These are phyloP conservation scores for Spodoptera litura DNA, from an alignment of 1,140 invertebrate species.

Conservation along the genomic window DNA sequence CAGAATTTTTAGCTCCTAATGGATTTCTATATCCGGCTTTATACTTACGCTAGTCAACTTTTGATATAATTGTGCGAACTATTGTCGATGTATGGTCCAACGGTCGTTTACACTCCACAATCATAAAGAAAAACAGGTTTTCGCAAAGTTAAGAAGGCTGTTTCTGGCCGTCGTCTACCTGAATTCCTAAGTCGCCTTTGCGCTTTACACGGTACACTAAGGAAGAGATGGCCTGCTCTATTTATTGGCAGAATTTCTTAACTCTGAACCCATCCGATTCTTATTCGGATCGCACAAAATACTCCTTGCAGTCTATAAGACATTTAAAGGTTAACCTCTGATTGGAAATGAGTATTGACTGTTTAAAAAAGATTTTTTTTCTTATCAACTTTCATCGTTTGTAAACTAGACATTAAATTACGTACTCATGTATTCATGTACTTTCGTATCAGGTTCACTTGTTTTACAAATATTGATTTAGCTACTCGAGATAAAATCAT, in stretches of 20 bases:
- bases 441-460: slow-evolving; percentile 26
- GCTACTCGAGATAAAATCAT: slow-evolving; percentile 29
- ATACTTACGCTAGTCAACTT: neutral
- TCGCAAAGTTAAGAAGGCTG: slow-evolving; percentile 14
- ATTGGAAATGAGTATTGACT: slow-evolving; percentile 12
- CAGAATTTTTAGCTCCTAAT: neutral
- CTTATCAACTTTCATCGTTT: slow-evolving; percentile 19
- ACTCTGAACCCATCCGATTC: neutral
- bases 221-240: slow-evolving; percentile 1
- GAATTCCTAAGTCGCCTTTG: slow-evolving; percentile 29
- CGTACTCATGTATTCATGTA: neutral
- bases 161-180: slow-evolving; percentile 12
- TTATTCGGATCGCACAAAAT: neutral
- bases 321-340: neutral
- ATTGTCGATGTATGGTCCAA: slow-evolving; percentile 2
- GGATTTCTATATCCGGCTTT: neutral
- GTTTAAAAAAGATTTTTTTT: neutral
- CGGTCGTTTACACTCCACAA: slow-evolving; percentile 6
- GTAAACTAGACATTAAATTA: neutral
- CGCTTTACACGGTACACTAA: neutral
- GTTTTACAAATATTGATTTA: slow-evolving; percentile 29
- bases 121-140: slow-evolving; percentile 31
- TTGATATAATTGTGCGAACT: slow-evolving; percentile 2
- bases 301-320: neutral
- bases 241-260: slow-evolving; percentile 3